These are phyloP conservation scores for Chloropsis cyanopogon DNA, from an alignment of 2,113 vertebrate genomes.

Conservation along the genomic window DNA sequence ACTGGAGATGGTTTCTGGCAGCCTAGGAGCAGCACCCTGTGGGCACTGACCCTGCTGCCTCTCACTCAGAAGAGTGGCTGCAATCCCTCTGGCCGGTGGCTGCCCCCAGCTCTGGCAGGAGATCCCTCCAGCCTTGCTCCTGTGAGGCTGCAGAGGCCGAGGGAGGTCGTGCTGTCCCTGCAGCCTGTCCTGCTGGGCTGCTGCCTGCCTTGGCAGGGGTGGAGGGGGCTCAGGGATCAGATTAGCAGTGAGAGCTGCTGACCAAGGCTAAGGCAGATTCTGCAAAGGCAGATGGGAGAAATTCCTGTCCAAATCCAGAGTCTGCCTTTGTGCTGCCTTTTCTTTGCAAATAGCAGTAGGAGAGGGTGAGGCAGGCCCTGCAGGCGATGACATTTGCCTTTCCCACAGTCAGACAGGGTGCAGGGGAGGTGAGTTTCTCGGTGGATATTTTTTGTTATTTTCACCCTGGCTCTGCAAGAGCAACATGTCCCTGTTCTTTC, in stretches of 20 bases:
- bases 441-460: neutral
- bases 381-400: neutral
- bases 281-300: neutral
- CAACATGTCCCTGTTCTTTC: neutral
- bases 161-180: neutral
- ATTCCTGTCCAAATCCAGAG: neutral
- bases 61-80: accelerated
- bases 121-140: neutral
- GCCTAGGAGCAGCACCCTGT: neutral
- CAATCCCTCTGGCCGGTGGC: accelerated
- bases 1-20: neutral
- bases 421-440: neutral
- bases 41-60: neutral
- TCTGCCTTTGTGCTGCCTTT: neutral
- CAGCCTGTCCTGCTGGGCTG: neutral
- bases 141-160: neutral
- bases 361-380: neutral
- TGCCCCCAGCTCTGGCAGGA: neutral
- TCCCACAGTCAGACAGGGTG: neutral
- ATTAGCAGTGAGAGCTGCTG: neutral
- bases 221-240: neutral
- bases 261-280: neutral
- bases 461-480: neutral
- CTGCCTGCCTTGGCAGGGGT: neutral
- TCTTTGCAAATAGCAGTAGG: neutral